Evolutionary conservation across 2,888 invertebrate genomes (phyloP).

Genomic region (Habrosyne pyritoides): DNA sequence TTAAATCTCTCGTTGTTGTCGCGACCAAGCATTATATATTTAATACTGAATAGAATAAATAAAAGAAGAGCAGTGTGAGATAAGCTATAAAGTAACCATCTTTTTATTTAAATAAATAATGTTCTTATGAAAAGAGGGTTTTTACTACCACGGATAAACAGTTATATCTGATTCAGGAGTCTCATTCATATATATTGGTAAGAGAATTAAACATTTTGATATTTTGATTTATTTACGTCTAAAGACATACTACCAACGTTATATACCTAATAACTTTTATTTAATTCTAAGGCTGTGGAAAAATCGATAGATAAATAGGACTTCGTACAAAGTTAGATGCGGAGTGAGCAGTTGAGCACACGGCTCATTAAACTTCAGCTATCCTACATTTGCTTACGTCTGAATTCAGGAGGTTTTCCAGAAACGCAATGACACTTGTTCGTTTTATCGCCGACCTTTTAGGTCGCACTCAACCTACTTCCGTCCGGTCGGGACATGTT

Average conservation of each 20-base stretch:
- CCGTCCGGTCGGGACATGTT: conserved; percentile 22
- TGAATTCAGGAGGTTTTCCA: conserved; percentile 53
- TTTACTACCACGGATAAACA: too few species aligned
- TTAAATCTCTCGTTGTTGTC: too few species aligned
- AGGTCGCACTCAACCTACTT: conserved; percentile 53
- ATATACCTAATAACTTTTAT: conserved; percentile 45
- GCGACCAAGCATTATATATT: too few species aligned
- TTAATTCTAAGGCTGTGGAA: conserved; percentile 50
- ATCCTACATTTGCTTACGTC: conserved; percentile 70
- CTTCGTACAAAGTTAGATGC: conserved; percentile 57
- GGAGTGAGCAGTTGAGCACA: conserved; percentile 50
- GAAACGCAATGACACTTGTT: conserved; percentile 65
- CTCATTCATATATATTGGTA: too few species aligned
- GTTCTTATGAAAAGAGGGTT: too few species aligned
- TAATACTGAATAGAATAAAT: too few species aligned
- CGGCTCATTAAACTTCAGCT: conserved; percentile 70
- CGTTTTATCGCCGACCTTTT: conserved; percentile 65
- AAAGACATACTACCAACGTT: too few species aligned
- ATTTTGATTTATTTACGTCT: not conserved
- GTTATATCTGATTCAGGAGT: too few species aligned
- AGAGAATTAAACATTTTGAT: too few species aligned
- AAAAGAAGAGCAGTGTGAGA: too few species aligned
- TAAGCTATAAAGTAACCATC: too few species aligned
- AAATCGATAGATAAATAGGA: conserved; percentile 54
- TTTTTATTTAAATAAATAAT: too few species aligned